Evolutionary conservation across 2,888 invertebrate genomes (phyloP).

Genomic region (Eurois occulta): DNA sequence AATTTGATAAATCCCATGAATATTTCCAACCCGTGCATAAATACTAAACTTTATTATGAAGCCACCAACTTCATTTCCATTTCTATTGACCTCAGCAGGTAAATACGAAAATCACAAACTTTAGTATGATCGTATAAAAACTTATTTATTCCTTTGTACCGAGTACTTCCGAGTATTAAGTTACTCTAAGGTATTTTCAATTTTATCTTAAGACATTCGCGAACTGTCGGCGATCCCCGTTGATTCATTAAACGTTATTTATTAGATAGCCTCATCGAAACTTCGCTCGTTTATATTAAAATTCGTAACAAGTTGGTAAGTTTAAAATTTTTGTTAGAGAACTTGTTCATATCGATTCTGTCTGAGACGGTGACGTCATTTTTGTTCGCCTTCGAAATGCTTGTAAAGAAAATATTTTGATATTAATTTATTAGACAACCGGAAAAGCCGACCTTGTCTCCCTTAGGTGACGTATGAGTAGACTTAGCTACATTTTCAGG

Average conservation of each 20-base stretch:
- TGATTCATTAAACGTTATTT: constrained; percentile 81
- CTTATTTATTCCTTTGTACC: constrained; percentile 43
- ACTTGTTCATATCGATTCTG: constrained; percentile 63
- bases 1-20: constrained; percentile 16
- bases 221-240: constrained; percentile 71
- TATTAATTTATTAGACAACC: constrained; percentile 8
- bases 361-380: constrained; percentile 37
- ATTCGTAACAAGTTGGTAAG: constrained; percentile 73
- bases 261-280: constrained; percentile 75
- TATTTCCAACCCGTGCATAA: constrained; percentile 15
- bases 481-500: constrained; percentile 4
- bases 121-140: constrained; percentile 41
- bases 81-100: constrained; percentile 15
- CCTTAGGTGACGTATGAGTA: constrained; percentile 29
- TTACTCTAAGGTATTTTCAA: constrained; percentile 70
- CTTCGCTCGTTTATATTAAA: constrained; percentile 80
- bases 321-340: constrained; percentile 71
- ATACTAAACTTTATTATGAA: constrained; percentile 8
- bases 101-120: constrained; percentile 20
- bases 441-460: background rate
- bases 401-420: background rate
- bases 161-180: constrained; percentile 33
- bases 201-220: constrained; percentile 69
- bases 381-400: background rate
- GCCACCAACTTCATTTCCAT: constrained; percentile 31